Base-by-base conservation (phyloP, 2,113 vertebrate species). In the Dasyprocta punctata region DNA sequence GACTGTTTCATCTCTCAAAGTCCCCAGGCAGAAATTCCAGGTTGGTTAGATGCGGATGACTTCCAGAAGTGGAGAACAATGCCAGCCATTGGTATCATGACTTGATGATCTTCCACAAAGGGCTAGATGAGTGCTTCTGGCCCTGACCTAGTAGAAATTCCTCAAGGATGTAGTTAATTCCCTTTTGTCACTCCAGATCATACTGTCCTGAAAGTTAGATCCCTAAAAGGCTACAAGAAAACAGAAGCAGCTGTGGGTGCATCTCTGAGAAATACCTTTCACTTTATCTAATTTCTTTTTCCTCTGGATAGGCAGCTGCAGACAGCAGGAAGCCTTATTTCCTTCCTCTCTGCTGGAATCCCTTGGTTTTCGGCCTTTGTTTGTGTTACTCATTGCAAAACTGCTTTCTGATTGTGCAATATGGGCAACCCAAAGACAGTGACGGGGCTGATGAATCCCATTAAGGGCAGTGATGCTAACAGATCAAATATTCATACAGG, bases 361-460 rank as follows among this genome's bases (percentile, higher is more conserved):
- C 80, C 41, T 56, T 44, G 56, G 56, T 82, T 90, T 94, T 52
- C n/a, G 47, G 90, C 33, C 49, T 97, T 91, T 90, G 94, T 94
- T 95, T 98, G 93, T 81, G 83, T 95, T 47, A 90, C 75, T 56
- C n/a, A 69, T 81, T 92, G 77, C 71, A 88, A 92, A 96, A 92
- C 19, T 52, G 10, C 88, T 77, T 69, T 90, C 77, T 89, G 86
- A 56, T 96, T 97, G 60, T 52, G 86, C 73, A 94, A 65, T 38
- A 33, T 4, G 8, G 86, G 49, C 69, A 94, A 77, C 2, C 2
- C 3, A 7, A 73, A 89, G 69, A 69, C 14, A 56, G 61, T 13
- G 80, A 56, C 28, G 56, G 83, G 26, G 88, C 86, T 75, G 61
- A 20, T 41, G 86, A 96, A 33, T 92, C 54, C 24, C 56, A 60